Conservation (phyloP, 1,140 invertebrate genomes). For the Eumeta japonica region DNA sequence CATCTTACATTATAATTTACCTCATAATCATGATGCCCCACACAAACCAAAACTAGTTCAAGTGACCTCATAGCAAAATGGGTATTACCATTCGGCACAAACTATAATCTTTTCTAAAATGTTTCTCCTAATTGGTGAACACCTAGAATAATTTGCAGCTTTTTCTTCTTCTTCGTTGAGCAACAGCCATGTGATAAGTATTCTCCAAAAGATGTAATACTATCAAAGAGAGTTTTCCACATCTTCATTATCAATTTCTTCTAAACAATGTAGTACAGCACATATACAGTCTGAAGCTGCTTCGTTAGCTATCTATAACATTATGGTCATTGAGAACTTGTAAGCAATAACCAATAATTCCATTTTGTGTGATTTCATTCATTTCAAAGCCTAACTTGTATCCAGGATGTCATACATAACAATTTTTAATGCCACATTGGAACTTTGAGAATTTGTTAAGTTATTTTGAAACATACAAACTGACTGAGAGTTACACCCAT, state of each 20-base stretch:
- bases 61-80: conserved; percentile 85
- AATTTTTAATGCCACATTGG: conserved; percentile 60
- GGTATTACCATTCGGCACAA: conserved; percentile 55
- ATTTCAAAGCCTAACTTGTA: conserved; percentile 69
- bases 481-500: conserved; percentile 62
- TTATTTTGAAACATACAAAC: conserved; percentile 74
- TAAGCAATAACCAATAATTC: conserved; percentile 69
- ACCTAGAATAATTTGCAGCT: conserved; percentile 90
- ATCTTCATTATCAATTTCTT: conserved; percentile 67
- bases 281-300: conserved; percentile 89
- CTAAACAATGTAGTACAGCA: conserved; percentile 75
- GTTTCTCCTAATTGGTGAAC: conserved; percentile 92
- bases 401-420: conserved; percentile 81
- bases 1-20: no score
- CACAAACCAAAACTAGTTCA: conserved; percentile 87
- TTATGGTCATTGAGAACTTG: conserved; percentile 65
- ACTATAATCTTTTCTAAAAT: conserved; percentile 78
- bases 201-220: conserved; percentile 79
- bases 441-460: conserved; percentile 60
- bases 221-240: conserved; percentile 82
- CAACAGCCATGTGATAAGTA: conserved; percentile 88
- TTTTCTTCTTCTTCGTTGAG: conserved; percentile 89
- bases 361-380: conserved; percentile 65
- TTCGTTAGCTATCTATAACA: conserved; percentile 74
- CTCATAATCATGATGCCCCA: conserved; percentile 97